Percentiles rank a stretch among this genome's conserved stretches.
Conservation (phyloP, 92 coral and sea anemone species). For the Bergia puertoricense region DNA sequence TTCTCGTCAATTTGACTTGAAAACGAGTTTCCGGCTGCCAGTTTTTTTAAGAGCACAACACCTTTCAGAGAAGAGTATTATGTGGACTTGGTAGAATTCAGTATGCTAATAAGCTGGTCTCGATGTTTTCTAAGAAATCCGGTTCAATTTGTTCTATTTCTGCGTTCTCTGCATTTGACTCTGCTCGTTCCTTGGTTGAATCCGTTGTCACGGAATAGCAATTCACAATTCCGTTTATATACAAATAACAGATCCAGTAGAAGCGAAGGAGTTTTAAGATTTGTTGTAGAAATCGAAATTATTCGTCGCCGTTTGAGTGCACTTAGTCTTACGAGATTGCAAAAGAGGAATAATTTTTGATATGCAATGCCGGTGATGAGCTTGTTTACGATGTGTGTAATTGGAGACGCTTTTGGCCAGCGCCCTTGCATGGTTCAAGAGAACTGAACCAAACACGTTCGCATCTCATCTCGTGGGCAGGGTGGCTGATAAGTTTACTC, state of each 20-base stretch:
- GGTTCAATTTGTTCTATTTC: not conserved
- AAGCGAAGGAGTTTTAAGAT: not conserved
- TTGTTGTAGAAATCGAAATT: not conserved
- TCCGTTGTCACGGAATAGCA: too few relatives aligned
- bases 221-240: too few relatives aligned
- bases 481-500: not conserved
- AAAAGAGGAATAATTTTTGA: not conserved
- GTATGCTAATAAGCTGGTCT: not conserved
- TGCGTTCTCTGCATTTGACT: not conserved
- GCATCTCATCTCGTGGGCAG: not conserved
- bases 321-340: not conserved
- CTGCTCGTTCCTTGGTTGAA: not conserved
- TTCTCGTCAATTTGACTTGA: not conserved
- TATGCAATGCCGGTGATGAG: not conserved
- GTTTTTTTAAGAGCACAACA: not conserved
- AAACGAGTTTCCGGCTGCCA: not conserved
- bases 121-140: not conserved
- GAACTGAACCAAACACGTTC: not conserved
- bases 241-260: not conserved
- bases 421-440: not conserved
- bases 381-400: not conserved
- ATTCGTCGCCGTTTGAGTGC: not conserved
- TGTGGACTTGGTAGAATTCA: not conserved
- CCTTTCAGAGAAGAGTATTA: not conserved
- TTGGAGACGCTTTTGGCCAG: not conserved